A percentile compares a stretch with the other conserved stretches of the same genome.
phyloP scores from a whole-genome alignment of 2,113 vertebrate species.

The Nycticebus coucang region DNA sequence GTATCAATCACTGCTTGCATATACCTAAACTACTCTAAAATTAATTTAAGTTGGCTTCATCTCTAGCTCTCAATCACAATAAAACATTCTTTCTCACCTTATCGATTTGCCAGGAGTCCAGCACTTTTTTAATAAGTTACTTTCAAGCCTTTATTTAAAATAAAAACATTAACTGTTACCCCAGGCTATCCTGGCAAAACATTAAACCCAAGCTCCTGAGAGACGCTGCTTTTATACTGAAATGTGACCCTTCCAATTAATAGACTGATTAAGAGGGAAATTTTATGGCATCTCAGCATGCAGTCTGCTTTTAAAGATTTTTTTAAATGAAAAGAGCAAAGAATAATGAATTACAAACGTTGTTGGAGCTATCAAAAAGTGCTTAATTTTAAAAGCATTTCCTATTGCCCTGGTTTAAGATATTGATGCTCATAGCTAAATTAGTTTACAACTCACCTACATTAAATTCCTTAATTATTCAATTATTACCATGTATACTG shows the following conservation, averaged over 20 bases:
- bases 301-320: slow-evolving; percentile 5
- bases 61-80: slow-evolving; percentile 56
- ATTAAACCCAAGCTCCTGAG: slow-evolving; percentile 55
- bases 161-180: slow-evolving; percentile 64
- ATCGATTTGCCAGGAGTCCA: slow-evolving; percentile 22
- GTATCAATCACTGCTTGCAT: not conserved
- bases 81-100: slow-evolving; percentile 30
- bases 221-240: slow-evolving; percentile 57
- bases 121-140: slow-evolving; percentile 43
- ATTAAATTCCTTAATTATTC: slow-evolving; percentile 66
- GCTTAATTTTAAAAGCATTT: slow-evolving; percentile 68
- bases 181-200: slow-evolving; percentile 48
- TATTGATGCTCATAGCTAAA: slow-evolving; percentile 55
- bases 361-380: slow-evolving; percentile 54
- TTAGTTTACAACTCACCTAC: slow-evolving; percentile 69
- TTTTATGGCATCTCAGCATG: slow-evolving; percentile 53
- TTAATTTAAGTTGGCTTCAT: not conserved
- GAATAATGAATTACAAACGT: slow-evolving; percentile 17
- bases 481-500: slow-evolving; percentile 15
- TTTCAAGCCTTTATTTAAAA: slow-evolving; percentile 65
- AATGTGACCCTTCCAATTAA: slow-evolving; percentile 60
- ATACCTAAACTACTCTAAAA: not conserved
- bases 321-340: not conserved
- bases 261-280: slow-evolving; percentile 54
- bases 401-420: slow-evolving; percentile 41